Evolutionary conservation across 2,113 vertebrate species (phyloP).

Genomic region (Colius striatus): DNA sequence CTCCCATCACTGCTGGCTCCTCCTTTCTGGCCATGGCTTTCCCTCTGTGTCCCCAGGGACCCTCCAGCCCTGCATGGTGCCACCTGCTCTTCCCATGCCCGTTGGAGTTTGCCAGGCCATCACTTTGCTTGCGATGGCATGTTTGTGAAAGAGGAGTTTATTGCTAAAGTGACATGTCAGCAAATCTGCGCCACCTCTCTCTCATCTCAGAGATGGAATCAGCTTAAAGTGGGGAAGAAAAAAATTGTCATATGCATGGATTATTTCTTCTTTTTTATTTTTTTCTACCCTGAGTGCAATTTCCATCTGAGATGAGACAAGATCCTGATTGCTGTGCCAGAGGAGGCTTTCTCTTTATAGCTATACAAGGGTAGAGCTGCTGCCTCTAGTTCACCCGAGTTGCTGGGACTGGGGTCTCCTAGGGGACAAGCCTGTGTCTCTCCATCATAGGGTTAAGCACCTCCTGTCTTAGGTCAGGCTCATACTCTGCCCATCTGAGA

Average conservation of each 20-base stretch:
- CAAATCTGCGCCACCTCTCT: slow-evolving; percentile 61
- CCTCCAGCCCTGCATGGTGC: no score
- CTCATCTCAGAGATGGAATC: slow-evolving; percentile 56
- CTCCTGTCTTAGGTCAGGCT: neutral
- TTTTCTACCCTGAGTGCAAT: slow-evolving; percentile 7
- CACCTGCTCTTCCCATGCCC: no score
- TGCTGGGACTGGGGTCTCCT: neutral
- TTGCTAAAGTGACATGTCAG: slow-evolving; percentile 67
- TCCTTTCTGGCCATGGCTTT: neutral
- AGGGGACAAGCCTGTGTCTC: neutral
- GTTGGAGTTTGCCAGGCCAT: neutral
- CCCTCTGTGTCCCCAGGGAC: neutral
- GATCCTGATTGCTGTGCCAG: slow-evolving; percentile 60
- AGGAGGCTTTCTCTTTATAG: slow-evolving; percentile 69
- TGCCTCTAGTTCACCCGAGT: neutral
- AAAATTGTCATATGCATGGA: slow-evolving; percentile 51
- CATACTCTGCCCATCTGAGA: neutral
- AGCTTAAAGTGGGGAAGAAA: slow-evolving; percentile 53
- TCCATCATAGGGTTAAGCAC: neutral
- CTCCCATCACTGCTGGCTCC: fast-evolving
- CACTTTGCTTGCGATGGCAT: slow-evolving; percentile 17
- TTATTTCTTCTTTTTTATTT: neutral
- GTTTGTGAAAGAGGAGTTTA: slow-evolving; percentile 54
- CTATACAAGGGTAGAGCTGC: neutral
- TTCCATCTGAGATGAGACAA: slow-evolving; percentile 63